Percentiles rank a stretch among this genome's conserved stretches.
Conservation (phyloP, 2,888 invertebrate species). For the Choristoneura rosaceana region DNA sequence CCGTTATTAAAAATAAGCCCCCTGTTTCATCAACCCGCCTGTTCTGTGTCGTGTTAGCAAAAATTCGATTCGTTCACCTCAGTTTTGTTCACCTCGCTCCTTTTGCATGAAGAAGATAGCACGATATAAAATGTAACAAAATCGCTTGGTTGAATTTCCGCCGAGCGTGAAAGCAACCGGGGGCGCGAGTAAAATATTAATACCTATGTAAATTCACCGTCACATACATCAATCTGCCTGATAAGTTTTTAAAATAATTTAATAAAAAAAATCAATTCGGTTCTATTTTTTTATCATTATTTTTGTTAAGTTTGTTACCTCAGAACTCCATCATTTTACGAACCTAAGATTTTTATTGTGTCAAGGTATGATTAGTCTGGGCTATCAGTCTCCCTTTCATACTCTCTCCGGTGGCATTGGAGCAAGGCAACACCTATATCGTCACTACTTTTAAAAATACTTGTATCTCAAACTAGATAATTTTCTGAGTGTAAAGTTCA, state of each 20-base stretch:
- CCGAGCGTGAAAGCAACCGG: conserved; percentile 10
- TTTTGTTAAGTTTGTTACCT: too few relatives aligned
- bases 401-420: too few relatives aligned
- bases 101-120: conserved; percentile 20
- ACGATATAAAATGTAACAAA: conserved; percentile 19
- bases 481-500: too few relatives aligned
- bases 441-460: too few relatives aligned
- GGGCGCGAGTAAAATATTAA: conserved; percentile 44
- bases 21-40: conserved; percentile 18
- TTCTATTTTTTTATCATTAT: too few relatives aligned
- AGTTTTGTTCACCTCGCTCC: neutral
- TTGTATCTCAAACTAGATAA: too few relatives aligned
- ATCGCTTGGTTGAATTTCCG: conserved; percentile 5
- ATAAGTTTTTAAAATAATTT: conserved; percentile 37
- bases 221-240: conserved; percentile 46
- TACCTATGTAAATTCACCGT: conserved; percentile 46
- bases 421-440: too few relatives aligned
- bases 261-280: too few relatives aligned
- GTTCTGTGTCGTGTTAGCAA: neutral
- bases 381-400: too few relatives aligned
- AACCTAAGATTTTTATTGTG: too few relatives aligned
- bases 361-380: too few relatives aligned
- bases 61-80: conserved; percentile 7
- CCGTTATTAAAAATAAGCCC: conserved; percentile 50
- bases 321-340: too few relatives aligned